phyloP scores from a whole-genome alignment of 2,797 vertebrate genomes.

The Enteromius fasciolatus region DNA sequence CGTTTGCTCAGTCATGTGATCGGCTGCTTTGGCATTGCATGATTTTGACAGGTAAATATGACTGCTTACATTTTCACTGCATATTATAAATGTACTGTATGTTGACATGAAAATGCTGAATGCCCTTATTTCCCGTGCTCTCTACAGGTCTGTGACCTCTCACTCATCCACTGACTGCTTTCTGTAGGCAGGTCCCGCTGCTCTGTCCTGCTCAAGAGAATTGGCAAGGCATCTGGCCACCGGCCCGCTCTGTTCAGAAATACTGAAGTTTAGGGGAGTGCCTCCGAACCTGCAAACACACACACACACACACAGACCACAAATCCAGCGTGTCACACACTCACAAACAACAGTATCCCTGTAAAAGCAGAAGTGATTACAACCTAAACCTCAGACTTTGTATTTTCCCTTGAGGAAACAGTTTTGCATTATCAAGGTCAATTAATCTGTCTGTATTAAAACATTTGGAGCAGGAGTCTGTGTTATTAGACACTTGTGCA shows the following conservation, averaged over 20 bases:
- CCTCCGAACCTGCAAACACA: conserved; percentile 57
- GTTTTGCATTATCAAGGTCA: conserved; percentile 7
- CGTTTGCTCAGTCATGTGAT: conserved; percentile 95
- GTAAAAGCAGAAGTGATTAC: background rate
- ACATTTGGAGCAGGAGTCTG: conserved; percentile 2
- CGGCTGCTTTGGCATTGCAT: conserved; percentile 28
- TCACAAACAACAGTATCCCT: conserved; percentile 7
- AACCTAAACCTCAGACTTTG: conserved; percentile 38
- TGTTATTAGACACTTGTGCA: conserved; percentile 37
- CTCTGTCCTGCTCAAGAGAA: conserved; percentile 38
- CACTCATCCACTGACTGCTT: conserved; percentile 65
- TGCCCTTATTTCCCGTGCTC: conserved; percentile 45
- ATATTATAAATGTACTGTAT: background rate
- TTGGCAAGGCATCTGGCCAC: conserved; percentile 42
- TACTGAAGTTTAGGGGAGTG: conserved; percentile 60
- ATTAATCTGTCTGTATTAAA: conserved; percentile 34
- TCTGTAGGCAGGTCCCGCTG: conserved; percentile 51
- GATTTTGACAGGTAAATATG: conserved; percentile 65
- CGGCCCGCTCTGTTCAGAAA: conserved; percentile 45
- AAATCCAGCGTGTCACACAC: conserved; percentile 26
- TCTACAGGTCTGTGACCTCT: conserved; percentile 69
- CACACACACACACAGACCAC: conserved; percentile 21
- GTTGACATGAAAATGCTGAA: background rate
- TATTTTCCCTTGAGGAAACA: conserved; percentile 22
- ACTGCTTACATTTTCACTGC: background rate